phyloP scores from a whole-genome alignment of 1,140 invertebrate species.

The Cepaea nemoralis region DNA sequence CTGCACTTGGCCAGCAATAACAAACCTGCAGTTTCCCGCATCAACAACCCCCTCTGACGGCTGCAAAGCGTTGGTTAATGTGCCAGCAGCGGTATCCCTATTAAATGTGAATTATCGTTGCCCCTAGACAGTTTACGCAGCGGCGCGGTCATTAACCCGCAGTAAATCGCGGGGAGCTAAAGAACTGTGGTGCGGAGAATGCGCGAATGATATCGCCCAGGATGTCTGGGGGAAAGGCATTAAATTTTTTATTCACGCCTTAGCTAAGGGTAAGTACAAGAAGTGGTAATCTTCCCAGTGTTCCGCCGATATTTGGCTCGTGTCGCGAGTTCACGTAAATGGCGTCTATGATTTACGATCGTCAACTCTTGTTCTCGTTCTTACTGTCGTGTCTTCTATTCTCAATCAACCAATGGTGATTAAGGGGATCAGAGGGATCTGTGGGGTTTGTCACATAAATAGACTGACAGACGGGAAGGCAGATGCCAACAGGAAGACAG shows the following conservation, averaged over 20 bases:
- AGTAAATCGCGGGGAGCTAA: neutral
- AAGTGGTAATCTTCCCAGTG: neutral
- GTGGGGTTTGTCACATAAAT: neutral
- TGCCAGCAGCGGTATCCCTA: neutral
- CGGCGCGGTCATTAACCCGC: constrained; percentile 1
- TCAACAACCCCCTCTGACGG: constrained; percentile 3
- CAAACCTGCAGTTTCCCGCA: neutral
- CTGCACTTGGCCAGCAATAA: neutral
- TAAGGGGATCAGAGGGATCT: too few relatives aligned
- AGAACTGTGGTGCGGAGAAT: neutral
- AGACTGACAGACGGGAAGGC: neutral
- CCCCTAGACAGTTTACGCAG: neutral
- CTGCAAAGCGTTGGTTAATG: neutral
- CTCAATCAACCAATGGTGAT: too few relatives aligned
- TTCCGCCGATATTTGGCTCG: neutral
- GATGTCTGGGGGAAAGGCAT: neutral
- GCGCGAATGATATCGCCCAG: neutral
- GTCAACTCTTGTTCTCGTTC: too few relatives aligned
- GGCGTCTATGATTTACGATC: too few relatives aligned
- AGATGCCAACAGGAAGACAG: too few relatives aligned
- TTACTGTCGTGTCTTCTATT: too few relatives aligned
- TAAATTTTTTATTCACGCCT: neutral
- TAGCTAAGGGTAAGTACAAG: neutral
- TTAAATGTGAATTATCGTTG: constrained; percentile 14
- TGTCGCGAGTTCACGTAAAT: neutral